Conservation (phyloP, 1,140 invertebrate species). For the Drosophila equinoxialis region DNA sequence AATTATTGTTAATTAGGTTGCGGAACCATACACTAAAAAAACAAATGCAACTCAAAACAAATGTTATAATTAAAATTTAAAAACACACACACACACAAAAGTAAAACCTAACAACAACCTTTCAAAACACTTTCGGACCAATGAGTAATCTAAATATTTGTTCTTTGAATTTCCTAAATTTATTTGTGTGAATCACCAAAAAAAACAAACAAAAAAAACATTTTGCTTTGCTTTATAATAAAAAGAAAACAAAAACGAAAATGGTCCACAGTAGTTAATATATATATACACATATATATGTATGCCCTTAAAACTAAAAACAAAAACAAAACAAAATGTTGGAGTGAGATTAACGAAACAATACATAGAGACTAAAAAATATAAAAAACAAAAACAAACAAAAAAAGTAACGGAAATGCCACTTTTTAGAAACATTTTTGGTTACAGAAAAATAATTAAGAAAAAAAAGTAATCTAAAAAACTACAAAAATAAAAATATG, state of each 20-base stretch:
- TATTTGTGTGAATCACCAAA: background rate
- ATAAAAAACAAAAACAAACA: constrained; percentile 49
- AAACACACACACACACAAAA: background rate
- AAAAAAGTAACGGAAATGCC: constrained; percentile 7
- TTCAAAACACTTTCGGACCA: constrained; percentile 9
- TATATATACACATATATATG: constrained; percentile 15
- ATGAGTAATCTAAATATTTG: background rate
- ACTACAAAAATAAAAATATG: constrained; percentile 14
- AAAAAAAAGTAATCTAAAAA: constrained; percentile 5
- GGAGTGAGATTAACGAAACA: constrained; percentile 83
- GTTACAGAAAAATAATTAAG: constrained; percentile 48
- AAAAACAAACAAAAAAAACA: background rate
- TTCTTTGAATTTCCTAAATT: background rate
- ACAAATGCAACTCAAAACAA: background rate
- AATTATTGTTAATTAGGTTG: constrained; percentile 73
- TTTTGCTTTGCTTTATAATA: constrained; percentile 7
- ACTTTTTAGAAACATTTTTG: constrained; percentile 75
- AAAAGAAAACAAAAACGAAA: constrained; percentile 28
- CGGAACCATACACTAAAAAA: constrained; percentile 64
- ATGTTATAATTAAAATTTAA: background rate
- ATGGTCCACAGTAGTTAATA: constrained; percentile 72
- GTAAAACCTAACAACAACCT: constrained; percentile 17
- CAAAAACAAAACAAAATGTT: constrained; percentile 60
- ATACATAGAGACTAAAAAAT: constrained; percentile 82
- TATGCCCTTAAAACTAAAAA: constrained; percentile 65